phyloP scores from a whole-genome alignment of 2,888 invertebrate genomes.

The Apamea epomidion region DNA sequence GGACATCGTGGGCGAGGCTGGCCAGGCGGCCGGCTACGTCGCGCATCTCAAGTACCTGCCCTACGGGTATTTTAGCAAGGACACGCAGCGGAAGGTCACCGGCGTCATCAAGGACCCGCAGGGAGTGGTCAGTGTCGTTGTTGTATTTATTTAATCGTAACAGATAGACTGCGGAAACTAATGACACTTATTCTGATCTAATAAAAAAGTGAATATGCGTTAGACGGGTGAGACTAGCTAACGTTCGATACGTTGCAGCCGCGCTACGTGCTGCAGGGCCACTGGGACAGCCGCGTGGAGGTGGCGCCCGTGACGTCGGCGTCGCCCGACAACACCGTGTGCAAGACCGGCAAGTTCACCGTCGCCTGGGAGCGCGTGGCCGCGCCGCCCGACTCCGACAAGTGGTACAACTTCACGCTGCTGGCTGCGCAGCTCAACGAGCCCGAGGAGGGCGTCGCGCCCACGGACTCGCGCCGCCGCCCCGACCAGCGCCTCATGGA shows the following conservation, averaged over 20 bases:
- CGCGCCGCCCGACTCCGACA: slow-evolving; percentile 92
- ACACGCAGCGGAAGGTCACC: slow-evolving; percentile 97
- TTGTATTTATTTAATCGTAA: neutral
- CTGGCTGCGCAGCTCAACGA: slow-evolving; percentile 99
- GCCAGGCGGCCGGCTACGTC: slow-evolving; percentile 96
- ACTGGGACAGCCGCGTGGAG: slow-evolving; percentile 99
- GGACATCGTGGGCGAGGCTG: slow-evolving; percentile 96
- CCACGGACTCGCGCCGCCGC: slow-evolving; percentile 97
- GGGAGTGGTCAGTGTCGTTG: slow-evolving; percentile 91
- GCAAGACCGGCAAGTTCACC: slow-evolving; percentile 97
- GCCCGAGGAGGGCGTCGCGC: slow-evolving; percentile 97
- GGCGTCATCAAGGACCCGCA: slow-evolving; percentile 94
- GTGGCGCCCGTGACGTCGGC: slow-evolving; percentile 95
- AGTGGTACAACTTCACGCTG: slow-evolving; percentile 97
- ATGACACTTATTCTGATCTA: neutral
- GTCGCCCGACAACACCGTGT: slow-evolving; percentile 95
- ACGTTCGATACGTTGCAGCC: slow-evolving; percentile 88
- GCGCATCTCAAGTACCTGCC: slow-evolving; percentile 99
- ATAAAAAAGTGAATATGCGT: neutral
- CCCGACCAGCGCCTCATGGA: slow-evolving; percentile 99
- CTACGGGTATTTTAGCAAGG: slow-evolving; percentile 99
- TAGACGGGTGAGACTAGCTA: neutral
- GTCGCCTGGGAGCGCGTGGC: slow-evolving; percentile 96
- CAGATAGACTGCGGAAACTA: neutral
- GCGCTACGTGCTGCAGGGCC: slow-evolving; percentile 95